Conservation (phyloP, 2,888 invertebrate genomes). For the Galeopsomyia nigrocyanea region DNA sequence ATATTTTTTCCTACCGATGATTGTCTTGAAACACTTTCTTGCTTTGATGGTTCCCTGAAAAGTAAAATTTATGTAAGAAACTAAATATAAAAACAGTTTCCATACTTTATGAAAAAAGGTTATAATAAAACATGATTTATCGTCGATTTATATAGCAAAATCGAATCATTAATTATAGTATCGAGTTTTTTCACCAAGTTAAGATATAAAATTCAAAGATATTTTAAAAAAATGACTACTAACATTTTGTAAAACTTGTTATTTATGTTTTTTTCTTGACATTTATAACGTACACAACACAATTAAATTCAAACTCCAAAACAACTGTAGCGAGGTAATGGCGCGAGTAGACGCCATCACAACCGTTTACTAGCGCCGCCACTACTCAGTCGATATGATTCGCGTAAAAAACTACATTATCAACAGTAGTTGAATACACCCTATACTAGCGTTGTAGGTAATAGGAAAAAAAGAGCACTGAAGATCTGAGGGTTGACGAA, state of each 20-base stretch:
- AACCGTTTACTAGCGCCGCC: slow-evolving; percentile 7
- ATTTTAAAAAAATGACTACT: slow-evolving; percentile 3
- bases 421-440: background rate
- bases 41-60: slow-evolving; percentile 42
- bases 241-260: slow-evolving; percentile 28
- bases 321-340: too few species aligned
- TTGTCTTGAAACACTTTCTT: slow-evolving; percentile 53
- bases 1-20: slow-evolving; percentile 57
- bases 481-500: too few species aligned
- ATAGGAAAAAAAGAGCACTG: too few species aligned
- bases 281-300: slow-evolving; percentile 31
- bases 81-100: background rate
- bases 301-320: slow-evolving; percentile 33
- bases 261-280: slow-evolving; percentile 17
- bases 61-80: slow-evolving; percentile 8
- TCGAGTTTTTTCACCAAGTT: background rate
- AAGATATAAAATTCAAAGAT: too few species aligned
- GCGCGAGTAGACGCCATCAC: too few species aligned
- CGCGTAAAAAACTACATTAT: background rate
- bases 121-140: background rate
- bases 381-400: background rate
- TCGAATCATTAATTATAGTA: background rate
- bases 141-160: background rate
- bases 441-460: background rate
- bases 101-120: slow-evolving; percentile 9